Percentiles rank a stretch among this genome's conserved stretches.
These are phyloP conservation scores for Chloropsis cyanopogon DNA, from an alignment of 2,113 vertebrate genomes.

Conservation along the genomic window DNA sequence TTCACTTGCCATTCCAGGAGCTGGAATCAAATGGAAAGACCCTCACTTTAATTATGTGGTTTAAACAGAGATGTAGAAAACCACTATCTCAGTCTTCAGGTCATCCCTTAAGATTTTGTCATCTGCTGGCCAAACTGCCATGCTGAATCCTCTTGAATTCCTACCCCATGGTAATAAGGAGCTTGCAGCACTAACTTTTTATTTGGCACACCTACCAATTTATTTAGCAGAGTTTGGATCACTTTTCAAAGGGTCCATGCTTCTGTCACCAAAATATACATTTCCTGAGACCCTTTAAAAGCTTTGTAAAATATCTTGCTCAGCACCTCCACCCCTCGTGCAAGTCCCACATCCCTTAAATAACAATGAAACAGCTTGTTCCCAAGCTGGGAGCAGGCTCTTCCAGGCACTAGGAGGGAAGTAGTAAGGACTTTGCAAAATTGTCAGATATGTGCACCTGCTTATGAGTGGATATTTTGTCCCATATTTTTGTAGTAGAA, in stretches of 20 bases:
- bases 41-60: not conserved
- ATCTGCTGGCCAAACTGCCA: not conserved
- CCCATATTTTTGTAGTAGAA: conserved; percentile 46
- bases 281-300: not conserved
- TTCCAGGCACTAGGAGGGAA: not conserved
- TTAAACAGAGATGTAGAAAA: not conserved
- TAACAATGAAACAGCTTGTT: not conserved
- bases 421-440: not conserved
- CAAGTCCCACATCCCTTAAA: not conserved
- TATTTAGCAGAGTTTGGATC: not conserved
- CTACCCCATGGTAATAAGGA: not conserved
- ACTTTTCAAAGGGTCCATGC: not conserved
- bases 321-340: not conserved
- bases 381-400: not conserved
- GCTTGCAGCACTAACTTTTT: not conserved
- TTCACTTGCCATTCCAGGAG: not conserved
- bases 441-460: conserved; percentile 59
- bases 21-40: not conserved
- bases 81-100: not conserved
- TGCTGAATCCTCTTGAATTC: not conserved
- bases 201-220: not conserved
- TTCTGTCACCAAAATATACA: not conserved
- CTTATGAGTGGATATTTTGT: conserved; percentile 47
- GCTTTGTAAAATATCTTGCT: not conserved
- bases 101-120: not conserved